These are phyloP conservation scores for Alces alces DNA, from an alignment of 2,113 vertebrate species.

Conservation along the genomic window DNA sequence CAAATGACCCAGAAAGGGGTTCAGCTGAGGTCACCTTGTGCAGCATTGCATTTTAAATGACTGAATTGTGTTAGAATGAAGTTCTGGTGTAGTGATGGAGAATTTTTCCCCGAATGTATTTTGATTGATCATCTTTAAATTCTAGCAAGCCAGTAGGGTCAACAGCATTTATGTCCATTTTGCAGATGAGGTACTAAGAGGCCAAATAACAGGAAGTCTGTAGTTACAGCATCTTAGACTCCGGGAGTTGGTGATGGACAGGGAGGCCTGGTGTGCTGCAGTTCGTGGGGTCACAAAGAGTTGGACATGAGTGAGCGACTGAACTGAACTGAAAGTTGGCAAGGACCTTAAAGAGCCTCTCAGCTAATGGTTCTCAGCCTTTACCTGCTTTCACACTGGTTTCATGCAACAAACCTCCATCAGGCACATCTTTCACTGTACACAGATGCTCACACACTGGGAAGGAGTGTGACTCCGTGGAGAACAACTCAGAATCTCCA, in stretches of 20 bases:
- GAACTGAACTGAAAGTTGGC: not conserved
- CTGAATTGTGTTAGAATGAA: not conserved
- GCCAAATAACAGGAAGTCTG: not conserved
- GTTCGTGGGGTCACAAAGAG: too few species aligned
- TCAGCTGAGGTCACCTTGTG: not conserved
- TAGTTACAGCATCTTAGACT: not conserved
- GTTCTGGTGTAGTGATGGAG: not conserved
- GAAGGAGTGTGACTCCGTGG: not conserved
- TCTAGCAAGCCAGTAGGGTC: not conserved
- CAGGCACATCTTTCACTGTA: not conserved
- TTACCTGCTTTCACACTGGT: not conserved
- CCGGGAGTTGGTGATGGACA: too few species aligned
- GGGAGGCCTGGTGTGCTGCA: too few species aligned
- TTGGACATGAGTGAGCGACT: too few species aligned
- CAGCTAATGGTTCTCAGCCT: not conserved
- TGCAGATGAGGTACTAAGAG: not conserved
- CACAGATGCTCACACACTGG: not conserved
- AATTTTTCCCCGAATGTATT: not conserved
- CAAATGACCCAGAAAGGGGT: not conserved
- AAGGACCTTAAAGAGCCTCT: not conserved
- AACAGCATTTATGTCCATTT: not conserved
- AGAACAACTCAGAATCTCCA: not conserved
- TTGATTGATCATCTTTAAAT: constrained; percentile 10
- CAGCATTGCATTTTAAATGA: not conserved
- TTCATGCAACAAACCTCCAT: not conserved